Evolutionary conservation across 1,140 invertebrate species (phyloP).

Genomic region (Colletes gigas): DNA sequence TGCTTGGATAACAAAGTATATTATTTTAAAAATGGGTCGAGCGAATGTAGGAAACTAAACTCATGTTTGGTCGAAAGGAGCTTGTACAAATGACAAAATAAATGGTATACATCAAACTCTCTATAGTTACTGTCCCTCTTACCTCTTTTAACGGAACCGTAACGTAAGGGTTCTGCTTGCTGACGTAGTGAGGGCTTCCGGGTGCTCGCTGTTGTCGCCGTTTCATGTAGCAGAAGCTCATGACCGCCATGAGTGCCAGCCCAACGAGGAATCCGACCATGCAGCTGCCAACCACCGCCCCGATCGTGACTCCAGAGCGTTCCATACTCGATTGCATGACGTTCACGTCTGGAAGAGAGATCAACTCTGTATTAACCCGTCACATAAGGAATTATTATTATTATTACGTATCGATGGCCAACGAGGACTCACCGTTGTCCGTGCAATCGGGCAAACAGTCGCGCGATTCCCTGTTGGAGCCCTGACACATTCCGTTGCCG

Average conservation of each 20-base stretch:
- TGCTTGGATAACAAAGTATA: too few relatives aligned
- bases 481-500: conserved; percentile 84
- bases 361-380: too few relatives aligned
- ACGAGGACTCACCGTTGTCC: conserved; percentile 79
- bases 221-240: conserved; percentile 79
- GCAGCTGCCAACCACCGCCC: conserved; percentile 82
- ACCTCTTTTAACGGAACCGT: conserved; percentile 89
- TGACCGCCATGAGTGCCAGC: conserved; percentile 72
- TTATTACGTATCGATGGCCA: too few relatives aligned
- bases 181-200: conserved; percentile 89
- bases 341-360: conserved; percentile 66
- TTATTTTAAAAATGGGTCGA: too few relatives aligned
- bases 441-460: conserved; percentile 82
- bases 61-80: too few relatives aligned
- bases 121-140: conserved; percentile 41
- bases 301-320: conserved; percentile 80
- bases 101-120: too few relatives aligned
- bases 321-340: conserved; percentile 77
- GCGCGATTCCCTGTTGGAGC: conserved; percentile 84
- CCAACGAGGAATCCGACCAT: conserved; percentile 80
- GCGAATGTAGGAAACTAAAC: too few relatives aligned
- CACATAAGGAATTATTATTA: too few relatives aligned
- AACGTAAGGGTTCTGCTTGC: conserved; percentile 91
- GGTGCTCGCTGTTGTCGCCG: conserved; percentile 82
- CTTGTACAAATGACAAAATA: too few relatives aligned